These are phyloP conservation scores for Coracopsis vasa DNA, from an alignment of 2,113 vertebrate species.

Conservation along the genomic window DNA sequence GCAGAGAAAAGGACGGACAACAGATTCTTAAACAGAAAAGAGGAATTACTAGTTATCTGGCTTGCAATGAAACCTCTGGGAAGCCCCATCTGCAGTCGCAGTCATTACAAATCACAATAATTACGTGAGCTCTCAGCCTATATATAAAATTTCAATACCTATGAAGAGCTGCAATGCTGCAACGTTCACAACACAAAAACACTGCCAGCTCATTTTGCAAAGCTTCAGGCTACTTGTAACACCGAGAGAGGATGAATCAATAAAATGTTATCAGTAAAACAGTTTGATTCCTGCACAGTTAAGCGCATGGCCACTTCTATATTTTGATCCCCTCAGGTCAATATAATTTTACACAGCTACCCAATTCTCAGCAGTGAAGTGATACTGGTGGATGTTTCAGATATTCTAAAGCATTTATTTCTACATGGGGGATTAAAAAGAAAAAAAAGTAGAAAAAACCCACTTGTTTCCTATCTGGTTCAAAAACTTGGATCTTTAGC, in stretches of 20 bases:
- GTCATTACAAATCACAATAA: conserved; percentile 45
- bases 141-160: conserved; percentile 16
- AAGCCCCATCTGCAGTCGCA: conserved; percentile 51
- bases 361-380: conserved; percentile 38
- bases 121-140: conserved; percentile 11
- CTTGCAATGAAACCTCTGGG: conserved; percentile 66
- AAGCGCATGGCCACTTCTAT: conserved; percentile 48
- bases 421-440: not conserved
- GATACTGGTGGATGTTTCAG: conserved; percentile 27
- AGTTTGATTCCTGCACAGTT: conserved; percentile 63
- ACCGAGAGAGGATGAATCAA: conserved; percentile 54
- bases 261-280: conserved; percentile 67
- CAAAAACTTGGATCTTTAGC: not conserved
- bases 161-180: not conserved
- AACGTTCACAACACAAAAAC: conserved; percentile 19
- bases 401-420: conserved; percentile 39
- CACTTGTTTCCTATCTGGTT: not conserved
- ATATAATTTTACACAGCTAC: conserved; percentile 59
- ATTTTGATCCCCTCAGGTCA: conserved; percentile 60
- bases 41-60: conserved; percentile 46
- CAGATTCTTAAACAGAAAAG: conserved; percentile 49
- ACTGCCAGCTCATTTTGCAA: not conserved
- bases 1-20: conserved; percentile 48
- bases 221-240: conserved; percentile 57
- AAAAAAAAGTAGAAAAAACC: no score